Conservation (phyloP, 2,113 vertebrate species). For the Eurypyga helias region DNA sequence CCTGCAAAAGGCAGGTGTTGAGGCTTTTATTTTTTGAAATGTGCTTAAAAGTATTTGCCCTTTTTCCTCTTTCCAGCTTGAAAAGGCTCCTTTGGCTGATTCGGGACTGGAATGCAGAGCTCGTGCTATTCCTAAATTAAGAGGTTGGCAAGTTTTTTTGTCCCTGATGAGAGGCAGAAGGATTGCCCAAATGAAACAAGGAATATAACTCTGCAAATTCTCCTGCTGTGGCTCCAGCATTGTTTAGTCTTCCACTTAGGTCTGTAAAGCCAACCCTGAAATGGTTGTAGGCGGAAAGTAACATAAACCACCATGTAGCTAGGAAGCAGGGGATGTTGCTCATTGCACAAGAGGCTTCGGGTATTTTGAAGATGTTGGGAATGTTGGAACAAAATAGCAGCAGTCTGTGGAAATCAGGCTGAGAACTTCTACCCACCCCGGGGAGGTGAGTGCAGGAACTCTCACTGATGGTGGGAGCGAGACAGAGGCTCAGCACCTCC, state of each 20-base stretch:
- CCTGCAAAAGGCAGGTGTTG: slow-evolving; percentile 63
- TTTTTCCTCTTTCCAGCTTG: slow-evolving; percentile 34
- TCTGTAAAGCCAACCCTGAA: slow-evolving; percentile 65
- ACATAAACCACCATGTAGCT: slow-evolving; percentile 64
- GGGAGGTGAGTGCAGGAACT: neutral
- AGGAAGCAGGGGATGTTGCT: slow-evolving; percentile 54
- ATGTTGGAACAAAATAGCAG: slow-evolving; percentile 48
- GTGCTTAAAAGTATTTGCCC: slow-evolving; percentile 51
- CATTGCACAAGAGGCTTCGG: slow-evolving; percentile 63
- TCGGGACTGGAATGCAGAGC: slow-evolving; percentile 42
- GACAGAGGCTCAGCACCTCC: neutral
- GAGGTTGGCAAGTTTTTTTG: slow-evolving; percentile 54
- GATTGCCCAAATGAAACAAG: slow-evolving; percentile 69
- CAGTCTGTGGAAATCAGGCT: slow-evolving; percentile 61
- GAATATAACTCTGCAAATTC: slow-evolving; percentile 63
- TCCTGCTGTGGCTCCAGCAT: slow-evolving; percentile 66
- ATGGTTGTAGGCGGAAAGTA: slow-evolving; percentile 65
- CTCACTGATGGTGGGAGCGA: neutral
- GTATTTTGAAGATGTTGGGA: slow-evolving; percentile 68
- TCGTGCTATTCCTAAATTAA: slow-evolving; percentile 54
- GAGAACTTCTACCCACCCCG: neutral
- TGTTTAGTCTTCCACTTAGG: slow-evolving; percentile 72
- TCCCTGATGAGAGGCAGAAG: slow-evolving; percentile 69
- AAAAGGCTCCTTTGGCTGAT: slow-evolving; percentile 33
- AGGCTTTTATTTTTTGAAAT: neutral